Base-by-base conservation (phyloP, 2,113 vertebrate genomes). In the Regulus satrapa region DNA sequence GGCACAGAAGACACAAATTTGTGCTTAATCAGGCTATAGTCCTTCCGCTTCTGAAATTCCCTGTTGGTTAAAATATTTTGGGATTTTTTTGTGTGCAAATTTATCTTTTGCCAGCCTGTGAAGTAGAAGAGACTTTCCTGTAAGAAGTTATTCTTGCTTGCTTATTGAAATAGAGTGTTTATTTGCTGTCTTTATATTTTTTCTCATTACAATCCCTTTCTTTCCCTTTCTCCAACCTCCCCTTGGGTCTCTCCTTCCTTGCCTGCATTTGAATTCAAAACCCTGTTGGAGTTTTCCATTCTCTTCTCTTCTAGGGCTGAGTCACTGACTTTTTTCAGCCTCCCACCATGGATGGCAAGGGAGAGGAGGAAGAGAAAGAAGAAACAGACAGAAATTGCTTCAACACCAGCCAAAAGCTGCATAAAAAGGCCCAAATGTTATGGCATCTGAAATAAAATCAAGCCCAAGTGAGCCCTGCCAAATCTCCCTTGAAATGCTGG, bases 241-340 rank as follows among this genome's bases (percentile, higher is more conserved):
- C 95, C 91, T 98, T 97, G 95, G 95, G 94, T 97, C 55, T 97
- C 75, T 88, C 80, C 69, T 64, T 88, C 52, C 89, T 96, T 95
- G n/a, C n/a, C 46, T 84, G 54, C 40, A 43, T 91, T 92, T 81
- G 85, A 91, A 83, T 95, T 88, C 97, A 88, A 95, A 95, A 78
- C 85, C 71, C 95, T 94, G 91, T 94, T 96, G 93, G 91, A 96
- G 94, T 95, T 96, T 95, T 93, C 88, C 92, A 90, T 94, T 93
- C 92, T 96, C 79, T 92, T 91, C 82, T 61, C 79, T 92, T 91
- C 82, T 61, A 80, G 79, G 72, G 88, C 88, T 94, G 94, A 96
- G 90, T 95, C 96, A 96, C 85, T 93, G 93, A 96, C 87, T 96
- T 95, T 90, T 90, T 95, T 97, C 92, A 96, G 75, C 90, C 76